Percentiles rank a stretch among this genome's conserved stretches.
These are phyloP conservation scores for Heliconius ethilla DNA, from an alignment of 2,888 invertebrate species.

Conservation along the genomic window DNA sequence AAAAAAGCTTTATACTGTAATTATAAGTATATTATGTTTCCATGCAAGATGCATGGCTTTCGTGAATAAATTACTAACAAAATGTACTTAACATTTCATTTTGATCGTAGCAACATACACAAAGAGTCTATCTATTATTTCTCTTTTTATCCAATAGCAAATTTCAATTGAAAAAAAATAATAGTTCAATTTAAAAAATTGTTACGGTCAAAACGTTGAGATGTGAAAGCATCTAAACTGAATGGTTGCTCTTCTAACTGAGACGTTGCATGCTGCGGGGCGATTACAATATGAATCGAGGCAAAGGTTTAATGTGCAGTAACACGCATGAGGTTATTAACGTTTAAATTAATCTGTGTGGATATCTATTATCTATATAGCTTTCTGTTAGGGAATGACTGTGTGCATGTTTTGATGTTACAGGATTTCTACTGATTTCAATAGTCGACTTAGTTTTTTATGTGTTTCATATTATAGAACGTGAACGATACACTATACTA, in stretches of 20 bases:
- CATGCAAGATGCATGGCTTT: conserved; percentile 61
- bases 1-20: conserved; percentile 5
- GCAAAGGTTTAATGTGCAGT: conserved; percentile 37
- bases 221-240: conserved; percentile 33
- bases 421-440: neutral
- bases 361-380: conserved; percentile 23
- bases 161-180: conserved; percentile 2
- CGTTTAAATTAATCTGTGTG: conserved; percentile 39
- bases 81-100: conserved; percentile 37
- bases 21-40: conserved; percentile 28
- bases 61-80: conserved; percentile 16
- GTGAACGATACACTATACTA: neutral
- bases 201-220: conserved; percentile 36
- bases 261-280: conserved; percentile 44
- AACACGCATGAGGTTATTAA: conserved; percentile 43
- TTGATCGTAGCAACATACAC: conserved; percentile 28
- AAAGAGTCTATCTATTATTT: neutral
- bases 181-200: conserved; percentile 20
- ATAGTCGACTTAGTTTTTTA: neutral
- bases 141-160: neutral
- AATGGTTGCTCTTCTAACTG: conserved; percentile 38
- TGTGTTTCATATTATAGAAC: neutral
- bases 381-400: conserved; percentile 34
- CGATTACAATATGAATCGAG: conserved; percentile 33
- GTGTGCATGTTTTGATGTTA: conserved; percentile 43